Conservation (phyloP, 1,140 invertebrate genomes). For the silkworm (Bombyx mori) region ASM3026992v2 NC_085112.1:5497001-5497500, state of each 20-base stretch:
- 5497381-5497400: too few relatives aligned
- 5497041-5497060: constrained; percentile 44
- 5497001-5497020: constrained; percentile 23
- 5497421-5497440: too few relatives aligned
- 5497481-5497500: too few relatives aligned
- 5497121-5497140: constrained; percentile 63
- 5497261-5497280: constrained; percentile 1
- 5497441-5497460: too few relatives aligned
- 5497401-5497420: too few relatives aligned
- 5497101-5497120: constrained; percentile 70
- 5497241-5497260: constrained; percentile 5
- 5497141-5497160: constrained; percentile 58
- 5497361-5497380: too few relatives aligned
- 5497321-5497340: too few relatives aligned
- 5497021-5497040: constrained; percentile 38
- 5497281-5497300: too few relatives aligned
- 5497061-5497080: constrained; percentile 61
- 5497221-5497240: constrained; percentile 9
- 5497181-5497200: constrained; percentile 26
- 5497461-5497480: too few relatives aligned
- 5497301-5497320: too few relatives aligned
- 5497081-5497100: constrained; percentile 63
- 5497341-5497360: too few relatives aligned
- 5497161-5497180: constrained; percentile 51
- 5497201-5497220: constrained; percentile 10